Evolutionary conservation across 2,888 invertebrate genomes (phyloP).

Genomic region (Epsilonema sp.): DNA sequence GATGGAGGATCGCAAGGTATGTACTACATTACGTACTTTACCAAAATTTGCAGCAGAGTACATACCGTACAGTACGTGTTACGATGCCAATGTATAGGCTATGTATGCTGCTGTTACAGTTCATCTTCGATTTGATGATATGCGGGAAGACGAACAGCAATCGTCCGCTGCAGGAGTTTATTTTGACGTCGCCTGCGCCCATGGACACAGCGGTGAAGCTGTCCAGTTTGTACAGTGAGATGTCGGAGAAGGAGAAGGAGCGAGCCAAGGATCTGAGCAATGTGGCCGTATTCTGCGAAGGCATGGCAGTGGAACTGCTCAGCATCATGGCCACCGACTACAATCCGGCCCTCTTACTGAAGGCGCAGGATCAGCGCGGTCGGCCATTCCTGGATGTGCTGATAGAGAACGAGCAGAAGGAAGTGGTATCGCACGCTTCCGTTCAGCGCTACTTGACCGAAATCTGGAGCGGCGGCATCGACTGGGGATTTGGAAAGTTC

Average conservation of each 20-base stretch:
- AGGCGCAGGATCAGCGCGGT: conserved; percentile 78
- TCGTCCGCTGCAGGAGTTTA: conserved; percentile 88
- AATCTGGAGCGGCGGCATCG: conserved; percentile 88
- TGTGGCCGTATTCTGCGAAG: conserved; percentile 85
- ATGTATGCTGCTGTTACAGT: no score
- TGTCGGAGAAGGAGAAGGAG: conserved; percentile 47
- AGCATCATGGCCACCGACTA: conserved; percentile 41
- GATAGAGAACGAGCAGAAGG: conserved; percentile 96
- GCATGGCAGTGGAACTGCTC: conserved; percentile 85
- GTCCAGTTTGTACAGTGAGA: conserved; percentile 50
- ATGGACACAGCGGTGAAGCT: conserved; percentile 95
- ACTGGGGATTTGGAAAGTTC: conserved; percentile 87
- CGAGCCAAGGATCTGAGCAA: conserved; percentile 84
- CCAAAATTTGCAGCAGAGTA: no score
- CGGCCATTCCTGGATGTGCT: conserved; percentile 51
- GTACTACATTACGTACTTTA: no score
- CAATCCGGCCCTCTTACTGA: conserved; percentile 77
- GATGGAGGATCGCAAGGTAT: conserved; percentile 84
- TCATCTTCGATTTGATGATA: conserved; percentile 9
- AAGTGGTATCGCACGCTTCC: conserved; percentile 35
- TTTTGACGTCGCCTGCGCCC: conserved; percentile 93
- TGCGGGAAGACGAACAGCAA: conserved; percentile 51
- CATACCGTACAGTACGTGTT: no score
- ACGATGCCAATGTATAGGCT: no score
- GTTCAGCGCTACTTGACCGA: conserved; percentile 44